Evolutionary conservation across 2,888 invertebrate genomes (phyloP).

Genomic region (Gandaritis pyraliata): DNA sequence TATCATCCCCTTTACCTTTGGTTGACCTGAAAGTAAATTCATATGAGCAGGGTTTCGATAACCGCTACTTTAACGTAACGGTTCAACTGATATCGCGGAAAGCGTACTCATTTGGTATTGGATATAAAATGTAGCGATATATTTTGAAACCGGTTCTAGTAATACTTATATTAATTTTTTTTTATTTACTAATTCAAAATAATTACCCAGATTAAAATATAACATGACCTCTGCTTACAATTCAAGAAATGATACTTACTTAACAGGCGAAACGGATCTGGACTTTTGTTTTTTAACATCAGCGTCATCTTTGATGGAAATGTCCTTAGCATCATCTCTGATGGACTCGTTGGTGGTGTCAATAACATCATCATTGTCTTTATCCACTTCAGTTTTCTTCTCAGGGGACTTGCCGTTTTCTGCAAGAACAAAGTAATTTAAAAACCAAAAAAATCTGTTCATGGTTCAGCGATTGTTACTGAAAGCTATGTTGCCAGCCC

Average conservation of each 20-base stretch:
- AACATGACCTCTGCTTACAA: no score
- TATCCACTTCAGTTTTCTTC: constrained; percentile 68
- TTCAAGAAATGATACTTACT: constrained; percentile 52
- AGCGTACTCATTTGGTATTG: no score
- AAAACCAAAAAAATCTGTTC: neutral
- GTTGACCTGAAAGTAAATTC: constrained; percentile 46
- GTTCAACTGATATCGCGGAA: no score
- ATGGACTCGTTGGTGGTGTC: constrained; percentile 55
- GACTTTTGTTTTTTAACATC: constrained; percentile 69
- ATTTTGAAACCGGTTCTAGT: no score
- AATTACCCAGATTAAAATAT: no score
- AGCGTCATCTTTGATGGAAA: constrained; percentile 49
- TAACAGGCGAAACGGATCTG: constrained; percentile 72
- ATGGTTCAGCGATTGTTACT: no score
- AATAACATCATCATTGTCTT: constrained; percentile 63
- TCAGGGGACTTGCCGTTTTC: constrained; percentile 80
- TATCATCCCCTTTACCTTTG: constrained; percentile 62
- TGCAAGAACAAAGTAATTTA: constrained; percentile 34
- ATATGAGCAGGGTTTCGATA: no score
- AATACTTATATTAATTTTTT: no score
- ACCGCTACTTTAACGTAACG: no score
- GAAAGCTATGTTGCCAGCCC: no score
- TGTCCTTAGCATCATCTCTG: constrained; percentile 72
- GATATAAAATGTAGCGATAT: neutral
- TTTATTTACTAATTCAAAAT: no score